Percentiles rank a stretch among this genome's conserved stretches.
These are phyloP conservation scores for Euplagia quadripunctaria DNA, from an alignment of 2,888 invertebrate species.

Conservation along the genomic window DNA sequence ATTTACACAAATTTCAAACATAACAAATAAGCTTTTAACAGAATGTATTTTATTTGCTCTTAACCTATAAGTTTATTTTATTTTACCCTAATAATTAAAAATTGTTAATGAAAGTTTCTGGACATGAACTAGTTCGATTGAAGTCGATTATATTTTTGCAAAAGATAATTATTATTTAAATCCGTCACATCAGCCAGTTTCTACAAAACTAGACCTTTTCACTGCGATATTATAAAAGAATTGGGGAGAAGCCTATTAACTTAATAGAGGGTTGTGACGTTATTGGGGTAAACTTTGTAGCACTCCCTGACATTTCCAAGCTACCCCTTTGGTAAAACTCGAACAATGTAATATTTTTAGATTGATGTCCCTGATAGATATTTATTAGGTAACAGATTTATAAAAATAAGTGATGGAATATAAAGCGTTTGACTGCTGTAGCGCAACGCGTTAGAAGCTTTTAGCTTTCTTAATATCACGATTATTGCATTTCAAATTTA, in stretches of 20 bases:
- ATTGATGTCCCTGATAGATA: constrained; percentile 4
- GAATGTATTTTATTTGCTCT: too few relatives aligned
- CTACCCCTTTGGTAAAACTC: constrained; percentile 6
- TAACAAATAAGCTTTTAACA: too few relatives aligned
- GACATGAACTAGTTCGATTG: not conserved
- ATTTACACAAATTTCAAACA: too few relatives aligned
- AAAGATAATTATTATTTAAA: too few relatives aligned
- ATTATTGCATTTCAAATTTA: too few relatives aligned
- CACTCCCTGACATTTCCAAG: constrained; percentile 10
- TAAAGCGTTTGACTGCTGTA: not conserved
- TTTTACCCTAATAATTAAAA: not conserved
- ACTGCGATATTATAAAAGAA: not conserved
- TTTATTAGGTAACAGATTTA: constrained; percentile 3
- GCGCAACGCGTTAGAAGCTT: too few relatives aligned
- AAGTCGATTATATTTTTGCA: too few relatives aligned
- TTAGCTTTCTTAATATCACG: too few relatives aligned
- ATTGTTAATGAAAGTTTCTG: not conserved
- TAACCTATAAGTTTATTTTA: not conserved
- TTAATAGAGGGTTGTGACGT: constrained; percentile 3
- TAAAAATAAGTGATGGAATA: not conserved
- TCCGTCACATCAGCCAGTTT: too few relatives aligned
- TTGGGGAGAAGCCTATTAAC: not conserved
- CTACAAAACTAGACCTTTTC: not conserved
- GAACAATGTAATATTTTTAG: constrained; percentile 13
- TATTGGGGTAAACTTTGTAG: constrained; percentile 13